Percentiles rank a stretch among this genome's conserved stretches.
Conservation (phyloP, 2,888 invertebrate genomes). For the Hypomecis atomaria region DNA sequence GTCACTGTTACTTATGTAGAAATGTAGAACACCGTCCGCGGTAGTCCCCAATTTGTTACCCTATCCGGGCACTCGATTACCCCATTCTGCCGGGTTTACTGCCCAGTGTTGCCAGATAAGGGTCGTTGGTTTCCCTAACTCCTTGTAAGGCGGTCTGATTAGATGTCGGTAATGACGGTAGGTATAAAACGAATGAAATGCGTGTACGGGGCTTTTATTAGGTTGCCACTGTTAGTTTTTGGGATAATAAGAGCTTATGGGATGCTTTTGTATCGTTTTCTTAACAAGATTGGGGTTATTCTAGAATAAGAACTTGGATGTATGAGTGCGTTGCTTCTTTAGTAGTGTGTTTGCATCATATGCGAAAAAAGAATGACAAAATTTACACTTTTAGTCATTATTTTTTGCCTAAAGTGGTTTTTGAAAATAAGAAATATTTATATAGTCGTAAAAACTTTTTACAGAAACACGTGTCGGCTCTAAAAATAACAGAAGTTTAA, state of each 20-base stretch:
- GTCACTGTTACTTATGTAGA: slow-evolving; percentile 30
- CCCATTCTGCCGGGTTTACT: slow-evolving; percentile 58
- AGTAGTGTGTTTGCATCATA: no score
- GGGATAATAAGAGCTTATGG: slow-evolving; percentile 18
- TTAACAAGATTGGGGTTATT: slow-evolving; percentile 23
- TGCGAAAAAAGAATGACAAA: no score
- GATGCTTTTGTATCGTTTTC: slow-evolving; percentile 12
- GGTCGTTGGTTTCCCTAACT: slow-evolving; percentile 48
- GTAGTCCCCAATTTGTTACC: slow-evolving; percentile 55
- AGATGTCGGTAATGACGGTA: slow-evolving; percentile 68
- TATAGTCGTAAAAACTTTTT: no score
- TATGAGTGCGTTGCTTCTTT: neutral
- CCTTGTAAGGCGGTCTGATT: slow-evolving; percentile 65
- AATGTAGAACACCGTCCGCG: slow-evolving; percentile 34
- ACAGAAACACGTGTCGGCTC: no score
- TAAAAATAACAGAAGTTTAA: no score
- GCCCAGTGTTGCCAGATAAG: slow-evolving; percentile 69
- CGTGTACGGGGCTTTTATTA: slow-evolving; percentile 44
- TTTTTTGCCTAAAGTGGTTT: no score
- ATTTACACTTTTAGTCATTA: no score
- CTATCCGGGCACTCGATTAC: slow-evolving; percentile 45
- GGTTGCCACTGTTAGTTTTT: slow-evolving; percentile 4
- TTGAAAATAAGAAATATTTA: no score
- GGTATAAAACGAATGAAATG: slow-evolving; percentile 56
- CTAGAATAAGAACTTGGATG: neutral